Base-by-base conservation (phyloP, 2,888 invertebrate species). In the Ochropleura plecta region DNA sequence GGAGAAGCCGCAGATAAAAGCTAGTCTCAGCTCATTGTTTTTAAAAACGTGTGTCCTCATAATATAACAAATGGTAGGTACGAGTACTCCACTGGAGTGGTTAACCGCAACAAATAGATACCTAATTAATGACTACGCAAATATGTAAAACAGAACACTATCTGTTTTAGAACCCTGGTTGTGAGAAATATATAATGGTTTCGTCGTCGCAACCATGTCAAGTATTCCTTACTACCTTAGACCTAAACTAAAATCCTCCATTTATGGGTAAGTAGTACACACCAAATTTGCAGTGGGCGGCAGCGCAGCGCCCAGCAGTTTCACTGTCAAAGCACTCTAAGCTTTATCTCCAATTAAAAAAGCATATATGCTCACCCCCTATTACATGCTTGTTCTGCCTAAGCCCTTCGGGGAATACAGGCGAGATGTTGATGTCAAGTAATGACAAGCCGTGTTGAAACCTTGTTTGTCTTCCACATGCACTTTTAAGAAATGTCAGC, bases 81-180 rank as follows among this genome's bases (percentile, higher is more conserved):
- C 30, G 30, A 30, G 30, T 59, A 59, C 8, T 3, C 16, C 7
- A 6, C 14, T 16, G 10, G 16, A 40, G 57, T 59, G 44, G 20
- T 44, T 12, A 68, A 68, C 14, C 14, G 63, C 63, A 14, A 63
- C 30, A n/a, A 46, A 63, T 63, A 64, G 30, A 46, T 42, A 64
- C 10, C 8, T 46, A 46, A n/a, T 18, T 16, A 30, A 6, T 46
- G 20, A 30, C 57, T 44, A 30, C 4, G 57, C 44, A 64, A 48
- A 63, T 69, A 69, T 48, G 30, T 46, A 69, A 59, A 4, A 57
- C 10, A 16, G 20, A 20, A n/a, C 3, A 51, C 44, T n/a, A 62
- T 46, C 18, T 62, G 14, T n/a, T 62, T 3, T 46, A 30, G 63
- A 46, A 53, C 9, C 46, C 18, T 12, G 30, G 18, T 30, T 59